Evolutionary conservation across 1,140 invertebrate genomes (phyloP).

Genomic region (Drosophila malerkotliana): DNA sequence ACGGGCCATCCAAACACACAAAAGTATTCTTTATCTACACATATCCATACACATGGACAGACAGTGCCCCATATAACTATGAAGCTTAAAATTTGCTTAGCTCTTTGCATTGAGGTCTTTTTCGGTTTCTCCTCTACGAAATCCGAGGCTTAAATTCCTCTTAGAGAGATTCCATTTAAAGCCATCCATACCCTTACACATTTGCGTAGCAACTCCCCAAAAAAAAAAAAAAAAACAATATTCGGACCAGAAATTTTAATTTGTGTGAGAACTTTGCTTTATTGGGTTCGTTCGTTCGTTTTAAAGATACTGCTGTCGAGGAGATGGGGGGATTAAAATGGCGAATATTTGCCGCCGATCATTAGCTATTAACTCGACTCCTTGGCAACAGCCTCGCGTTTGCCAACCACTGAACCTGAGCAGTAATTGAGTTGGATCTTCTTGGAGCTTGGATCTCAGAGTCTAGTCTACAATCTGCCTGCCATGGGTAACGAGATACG

Average conservation of each 20-base stretch:
- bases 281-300: constrained; percentile 24
- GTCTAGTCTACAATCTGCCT: constrained; percentile 25
- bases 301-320: constrained; percentile 5
- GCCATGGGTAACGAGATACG: constrained; percentile 41
- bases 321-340: constrained; percentile 64
- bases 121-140: constrained; percentile 53
- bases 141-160: constrained; percentile 75
- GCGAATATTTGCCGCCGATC: constrained; percentile 70
- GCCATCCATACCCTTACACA: constrained; percentile 41
- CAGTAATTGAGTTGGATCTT: constrained; percentile 42
- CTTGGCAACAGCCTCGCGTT: constrained; percentile 54
- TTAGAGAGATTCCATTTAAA: constrained; percentile 41
- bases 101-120: constrained; percentile 50
- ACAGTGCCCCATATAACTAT: constrained; percentile 65
- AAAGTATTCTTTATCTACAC: not conserved
- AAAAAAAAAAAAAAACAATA: constrained; percentile 5
- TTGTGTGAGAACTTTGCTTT: constrained; percentile 72
- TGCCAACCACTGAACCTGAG: constrained; percentile 10
- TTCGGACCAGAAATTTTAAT: constrained; percentile 62
- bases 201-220: constrained; percentile 39
- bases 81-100: constrained; percentile 73
- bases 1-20: constrained; percentile 25
- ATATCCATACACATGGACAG: no score
- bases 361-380: constrained; percentile 63
- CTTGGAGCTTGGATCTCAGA: not conserved